Evolutionary conservation across 1,140 invertebrate genomes (phyloP).

Genomic region (Tetraneura akinire): DNA sequence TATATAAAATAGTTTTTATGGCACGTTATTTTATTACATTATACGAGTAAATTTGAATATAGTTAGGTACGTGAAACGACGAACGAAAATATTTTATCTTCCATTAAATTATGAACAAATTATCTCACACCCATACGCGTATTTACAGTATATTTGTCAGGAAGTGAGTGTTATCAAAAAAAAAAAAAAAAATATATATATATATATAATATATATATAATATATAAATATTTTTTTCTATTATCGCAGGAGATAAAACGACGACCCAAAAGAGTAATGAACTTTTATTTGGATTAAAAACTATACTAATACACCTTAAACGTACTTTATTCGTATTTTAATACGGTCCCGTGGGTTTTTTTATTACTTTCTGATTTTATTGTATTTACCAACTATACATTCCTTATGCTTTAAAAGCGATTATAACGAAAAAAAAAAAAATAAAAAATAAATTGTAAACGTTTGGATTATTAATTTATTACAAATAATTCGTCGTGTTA

Average conservation of each 20-base stretch:
- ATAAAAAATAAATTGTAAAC: too few species aligned
- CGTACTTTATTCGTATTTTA: not conserved
- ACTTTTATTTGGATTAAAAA: conserved; percentile 4
- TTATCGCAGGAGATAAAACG: not conserved
- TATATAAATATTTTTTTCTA: too few species aligned
- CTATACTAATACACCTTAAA: not conserved
- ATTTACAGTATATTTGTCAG: not conserved
- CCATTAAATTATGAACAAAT: not conserved
- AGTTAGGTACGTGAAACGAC: too few species aligned
- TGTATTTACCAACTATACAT: not conserved
- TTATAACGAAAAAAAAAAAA: too few species aligned
- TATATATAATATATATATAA: too few species aligned
- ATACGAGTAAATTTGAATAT: too few species aligned
- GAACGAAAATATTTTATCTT: too few species aligned
- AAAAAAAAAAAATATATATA: too few species aligned
- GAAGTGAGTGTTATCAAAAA: not conserved
- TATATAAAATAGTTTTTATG: too few species aligned
- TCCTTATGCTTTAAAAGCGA: not conserved
- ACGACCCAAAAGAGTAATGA: not conserved
- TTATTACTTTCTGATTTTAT: not conserved
- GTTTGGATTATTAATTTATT: too few species aligned
- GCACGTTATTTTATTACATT: too few species aligned
- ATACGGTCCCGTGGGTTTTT: not conserved
- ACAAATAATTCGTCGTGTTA: too few species aligned
- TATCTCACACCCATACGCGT: not conserved